Evolutionary conservation across 2,113 vertebrate genomes (phyloP).

Genomic region (Malaclemys terrapin): DNA sequence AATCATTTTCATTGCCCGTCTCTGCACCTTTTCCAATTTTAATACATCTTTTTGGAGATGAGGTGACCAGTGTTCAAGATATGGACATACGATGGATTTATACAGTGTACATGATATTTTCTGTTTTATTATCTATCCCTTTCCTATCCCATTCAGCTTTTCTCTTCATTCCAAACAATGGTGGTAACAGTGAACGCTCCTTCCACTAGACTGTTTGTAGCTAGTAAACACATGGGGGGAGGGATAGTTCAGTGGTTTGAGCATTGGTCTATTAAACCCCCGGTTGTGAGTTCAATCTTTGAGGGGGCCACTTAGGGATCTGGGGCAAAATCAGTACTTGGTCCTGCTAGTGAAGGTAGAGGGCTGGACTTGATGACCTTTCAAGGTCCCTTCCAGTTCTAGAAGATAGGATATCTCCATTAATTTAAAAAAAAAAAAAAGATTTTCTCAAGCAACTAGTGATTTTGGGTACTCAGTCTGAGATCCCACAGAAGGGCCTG

Average conservation of each 20-base stretch:
- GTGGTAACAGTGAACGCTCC: not conserved
- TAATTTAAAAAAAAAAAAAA: not conserved
- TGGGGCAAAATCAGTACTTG: too few species aligned
- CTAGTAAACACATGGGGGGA: not conserved
- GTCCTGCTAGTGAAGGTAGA: too few species aligned
- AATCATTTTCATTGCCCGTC: not conserved
- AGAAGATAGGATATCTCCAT: too few species aligned
- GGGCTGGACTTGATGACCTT: too few species aligned
- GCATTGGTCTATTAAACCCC: too few species aligned
- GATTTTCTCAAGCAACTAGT: not conserved
- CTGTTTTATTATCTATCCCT: not conserved
- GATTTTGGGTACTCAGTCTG: not conserved
- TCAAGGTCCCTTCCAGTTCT: too few species aligned
- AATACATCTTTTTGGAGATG: not conserved
- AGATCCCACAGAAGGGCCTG: not conserved
- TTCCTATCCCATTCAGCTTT: not conserved
- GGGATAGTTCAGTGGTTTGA: too few species aligned
- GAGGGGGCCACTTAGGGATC: too few species aligned
- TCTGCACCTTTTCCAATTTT: not conserved
- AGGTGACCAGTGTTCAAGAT: not conserved
- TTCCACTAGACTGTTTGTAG: not conserved
- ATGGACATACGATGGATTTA: not conserved
- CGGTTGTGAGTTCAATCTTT: too few species aligned
- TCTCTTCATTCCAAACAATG: rapidly evolving
- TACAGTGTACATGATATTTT: not conserved